Base-by-base conservation (phyloP, 2,797 vertebrate genomes). In the Poecile montanus region DNA sequence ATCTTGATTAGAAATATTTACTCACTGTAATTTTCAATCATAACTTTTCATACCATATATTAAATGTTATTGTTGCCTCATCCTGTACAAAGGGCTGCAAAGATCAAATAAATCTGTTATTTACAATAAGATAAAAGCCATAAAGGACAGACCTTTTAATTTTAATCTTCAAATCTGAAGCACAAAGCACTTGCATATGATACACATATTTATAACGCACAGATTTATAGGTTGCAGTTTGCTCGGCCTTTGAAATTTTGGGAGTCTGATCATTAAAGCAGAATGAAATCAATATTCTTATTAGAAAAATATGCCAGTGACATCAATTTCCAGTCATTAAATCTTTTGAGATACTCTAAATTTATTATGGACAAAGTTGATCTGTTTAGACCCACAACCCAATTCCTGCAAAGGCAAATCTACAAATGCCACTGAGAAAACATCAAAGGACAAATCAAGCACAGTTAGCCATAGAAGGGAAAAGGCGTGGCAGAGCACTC, bases 11-110 rank as follows among this genome's bases (percentile, higher is more conserved):
- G 10, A 89, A 82, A 86, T 84, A 93, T 78, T 87, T 93, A 74
- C n/a, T 20, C 22, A 60, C 9, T 42, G 23, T 73, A 94, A 95
- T 91, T 91, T 88, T 91, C 54, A 92, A 23, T 70, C 70, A 88
- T 86, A 88, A 89, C 38, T 93, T 85, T 96, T 96, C 67, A 80
- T 73, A 68, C 3, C 40, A 63, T 84, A 68, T 78, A 89, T 92
- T 92, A 94, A 94, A 94, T 51, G 51, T 4, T 51, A 51, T 54
- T 80, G 32, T 72, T 95, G 36, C 27, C 29, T 94, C 25, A 76
- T 58, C 36, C 42, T 76, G 9, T 61, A 86, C 51, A 78, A 95
- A 83, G 11, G 10, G 1, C 58, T 61, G 21, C 47, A 92, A 88
- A 91, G 45, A 81, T 47, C 20, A 60, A 85, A 76, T 79, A 92